Evolutionary conservation across 2,888 invertebrate genomes (phyloP), one percentile per base, ranked within the genome.

Genomic region (Trachelus troglodyta): DNA sequence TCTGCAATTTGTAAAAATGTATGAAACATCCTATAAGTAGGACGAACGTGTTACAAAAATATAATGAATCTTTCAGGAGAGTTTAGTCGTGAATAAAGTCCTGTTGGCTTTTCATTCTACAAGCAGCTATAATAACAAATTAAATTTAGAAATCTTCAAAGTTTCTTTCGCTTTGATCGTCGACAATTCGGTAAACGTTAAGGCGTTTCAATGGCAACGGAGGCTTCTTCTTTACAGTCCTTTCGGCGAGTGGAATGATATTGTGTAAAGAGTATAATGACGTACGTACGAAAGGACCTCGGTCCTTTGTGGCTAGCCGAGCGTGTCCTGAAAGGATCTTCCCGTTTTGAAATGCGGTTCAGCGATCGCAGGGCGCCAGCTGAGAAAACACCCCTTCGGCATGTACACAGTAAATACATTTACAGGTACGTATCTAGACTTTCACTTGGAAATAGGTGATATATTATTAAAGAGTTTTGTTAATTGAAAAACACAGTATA

Each of bases 211-310:
- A 71, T 71, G 71, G 33, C 33, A 33, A 31, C 71, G 71, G 71
- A 34, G 71, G 71, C 71, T 71, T 71, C 71, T 56, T 56, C 56
- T 56, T 56, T 56, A 56, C 56, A 34, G 71, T 33, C 71, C 34
- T 31, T 71, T 71, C 83, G 83, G 81, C 56, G 83, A 82, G 83
- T 86, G 86, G 87, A 89, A 87, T 87, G 89, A 90, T 89, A 90
- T 91, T 90, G 90, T 90, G 89, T 88, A 89, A 90, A 88, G 89
- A 89, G 89, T 88, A 91, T 90, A 90, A 91, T 90, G 89, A 90
- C 86, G 89, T 85, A 86, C 85, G 86, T 86, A 86, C 84, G 86
- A 84, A 87, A 86, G 86, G 85, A 23, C 85, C 77, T 78, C 83
- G 84, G 84, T 86, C 88, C 89, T 90, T 90, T 90, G 90, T 88